These are phyloP conservation scores for Calameuta idolon DNA, from an alignment of 2,888 invertebrate species.

Conservation along the genomic window DNA sequence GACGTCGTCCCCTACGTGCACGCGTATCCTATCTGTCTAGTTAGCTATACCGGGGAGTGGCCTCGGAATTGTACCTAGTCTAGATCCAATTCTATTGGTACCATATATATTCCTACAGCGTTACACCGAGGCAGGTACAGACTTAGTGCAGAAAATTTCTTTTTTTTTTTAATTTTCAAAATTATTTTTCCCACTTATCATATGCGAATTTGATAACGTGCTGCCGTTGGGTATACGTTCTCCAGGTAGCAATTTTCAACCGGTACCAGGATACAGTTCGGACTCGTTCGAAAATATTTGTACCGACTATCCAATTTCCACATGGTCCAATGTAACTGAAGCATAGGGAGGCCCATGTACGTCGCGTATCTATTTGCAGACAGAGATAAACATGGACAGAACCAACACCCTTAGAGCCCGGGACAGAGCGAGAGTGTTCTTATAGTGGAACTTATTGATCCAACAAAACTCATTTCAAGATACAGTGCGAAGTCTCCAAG, in stretches of 20 bases:
- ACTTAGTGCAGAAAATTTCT: constrained; percentile 29
- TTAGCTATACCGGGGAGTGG: constrained; percentile 42
- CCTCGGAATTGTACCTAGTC: constrained; percentile 26
- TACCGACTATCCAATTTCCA: constrained; percentile 58
- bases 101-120: constrained; percentile 32
- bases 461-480: constrained; percentile 69
- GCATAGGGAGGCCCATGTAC: constrained; percentile 49
- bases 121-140: constrained; percentile 38
- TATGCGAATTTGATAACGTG: background rate
- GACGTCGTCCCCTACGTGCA: background rate
- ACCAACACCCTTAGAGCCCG: constrained; percentile 57
- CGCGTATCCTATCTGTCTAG: constrained; percentile 36
- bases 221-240: background rate
- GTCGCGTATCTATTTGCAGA: constrained; percentile 65
- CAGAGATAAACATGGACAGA: constrained; percentile 64
- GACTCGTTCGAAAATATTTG: constrained; percentile 63
- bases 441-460: constrained; percentile 69
- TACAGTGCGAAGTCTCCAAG: constrained; percentile 68
- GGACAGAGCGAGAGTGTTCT: constrained; percentile 66
- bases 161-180: background rate
- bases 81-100: constrained; percentile 57
- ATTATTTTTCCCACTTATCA: background rate
- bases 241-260: constrained; percentile 7
- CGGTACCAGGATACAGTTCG: constrained; percentile 58
- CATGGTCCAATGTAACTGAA: constrained; percentile 44